Conservation (phyloP, 2,797 vertebrate genomes). For the Myotis vivesi region DNA sequence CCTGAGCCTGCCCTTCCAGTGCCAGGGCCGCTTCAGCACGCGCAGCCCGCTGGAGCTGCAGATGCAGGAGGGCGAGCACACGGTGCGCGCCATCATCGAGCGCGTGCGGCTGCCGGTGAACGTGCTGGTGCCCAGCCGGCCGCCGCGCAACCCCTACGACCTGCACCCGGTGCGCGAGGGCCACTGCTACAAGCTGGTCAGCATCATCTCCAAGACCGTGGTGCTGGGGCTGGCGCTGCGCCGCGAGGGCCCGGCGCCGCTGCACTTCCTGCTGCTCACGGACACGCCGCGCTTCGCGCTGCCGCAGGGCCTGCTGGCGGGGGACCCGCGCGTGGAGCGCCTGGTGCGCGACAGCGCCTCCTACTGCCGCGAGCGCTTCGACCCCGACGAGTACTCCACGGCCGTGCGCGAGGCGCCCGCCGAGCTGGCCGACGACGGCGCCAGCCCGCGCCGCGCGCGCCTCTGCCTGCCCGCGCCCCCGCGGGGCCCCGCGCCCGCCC, state of each 20-base stretch:
- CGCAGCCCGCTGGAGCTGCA: slow-evolving; percentile 96
- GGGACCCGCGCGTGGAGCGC: slow-evolving; percentile 90
- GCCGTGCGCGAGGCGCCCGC: slow-evolving; percentile 94
- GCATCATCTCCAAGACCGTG: slow-evolving; percentile 98
- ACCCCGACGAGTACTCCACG: slow-evolving; percentile 95
- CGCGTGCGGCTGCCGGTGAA: slow-evolving; percentile 96
- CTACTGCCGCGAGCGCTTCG: slow-evolving; percentile 90
- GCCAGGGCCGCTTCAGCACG: slow-evolving; percentile 96
- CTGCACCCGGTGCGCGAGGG: slow-evolving; percentile 95
- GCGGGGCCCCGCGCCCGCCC: slow-evolving; percentile 85
- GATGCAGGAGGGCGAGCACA: slow-evolving; percentile 98
- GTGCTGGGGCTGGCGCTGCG: slow-evolving; percentile 96
- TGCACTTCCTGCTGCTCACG: slow-evolving; percentile 94
- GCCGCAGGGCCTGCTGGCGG: slow-evolving; percentile 89
- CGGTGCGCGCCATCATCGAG: slow-evolving; percentile 97
- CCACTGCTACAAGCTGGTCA: slow-evolving; percentile 97
- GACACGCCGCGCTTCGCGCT: slow-evolving; percentile 95
- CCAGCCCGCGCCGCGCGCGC: slow-evolving; percentile 90
- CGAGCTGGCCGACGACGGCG: slow-evolving; percentile 92
- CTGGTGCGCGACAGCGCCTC: slow-evolving; percentile 91
- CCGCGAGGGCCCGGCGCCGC: slow-evolving; percentile 90
- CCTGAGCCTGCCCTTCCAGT: slow-evolving; percentile 96
- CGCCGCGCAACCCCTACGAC: slow-evolving; percentile 94
- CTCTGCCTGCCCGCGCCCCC: slow-evolving; percentile 87
- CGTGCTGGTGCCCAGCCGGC: slow-evolving; percentile 93